Conservation (phyloP, 2,113 vertebrate species). For the Leptodactylus fuscus region DNA sequence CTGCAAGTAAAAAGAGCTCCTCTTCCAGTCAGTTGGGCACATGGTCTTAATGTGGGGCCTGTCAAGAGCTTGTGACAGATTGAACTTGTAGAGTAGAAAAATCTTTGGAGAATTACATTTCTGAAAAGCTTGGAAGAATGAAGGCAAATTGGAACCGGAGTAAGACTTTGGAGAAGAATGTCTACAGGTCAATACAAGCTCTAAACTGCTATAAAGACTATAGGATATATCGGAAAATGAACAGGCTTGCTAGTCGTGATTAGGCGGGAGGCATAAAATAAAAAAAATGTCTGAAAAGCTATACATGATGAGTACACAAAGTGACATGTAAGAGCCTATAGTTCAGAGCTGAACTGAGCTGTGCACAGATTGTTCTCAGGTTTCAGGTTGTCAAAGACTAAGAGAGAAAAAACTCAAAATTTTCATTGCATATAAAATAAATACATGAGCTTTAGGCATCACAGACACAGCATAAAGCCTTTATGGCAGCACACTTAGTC, state of each 20-base stretch:
- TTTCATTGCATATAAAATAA: too few relatives aligned
- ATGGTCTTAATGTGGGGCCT: constrained; percentile 1
- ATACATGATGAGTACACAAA: constrained; percentile 11
- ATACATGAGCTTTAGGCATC: neutral
- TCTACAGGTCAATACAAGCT: constrained; percentile 21
- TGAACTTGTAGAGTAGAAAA: neutral
- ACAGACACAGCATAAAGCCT: neutral
- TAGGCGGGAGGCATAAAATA: neutral
- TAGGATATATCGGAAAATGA: neutral
- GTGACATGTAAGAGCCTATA: neutral
- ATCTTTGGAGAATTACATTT: constrained; percentile 17
- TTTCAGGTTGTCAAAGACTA: neutral
- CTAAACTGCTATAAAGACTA: neutral
- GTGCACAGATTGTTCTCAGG: neutral
- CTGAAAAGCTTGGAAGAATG: neutral
- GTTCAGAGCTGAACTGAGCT: neutral
- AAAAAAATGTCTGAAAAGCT: neutral
- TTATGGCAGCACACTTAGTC: neutral
- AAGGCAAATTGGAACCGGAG: neutral
- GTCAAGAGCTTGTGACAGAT: neutral
- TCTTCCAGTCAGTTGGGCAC: neutral
- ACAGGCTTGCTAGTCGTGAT: neutral
- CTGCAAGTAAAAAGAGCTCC: neutral
- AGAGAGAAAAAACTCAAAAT: neutral
- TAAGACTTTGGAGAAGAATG: neutral